Base-by-base conservation (phyloP, 2,113 vertebrate species). In the Synodontis membranacea region DNA sequence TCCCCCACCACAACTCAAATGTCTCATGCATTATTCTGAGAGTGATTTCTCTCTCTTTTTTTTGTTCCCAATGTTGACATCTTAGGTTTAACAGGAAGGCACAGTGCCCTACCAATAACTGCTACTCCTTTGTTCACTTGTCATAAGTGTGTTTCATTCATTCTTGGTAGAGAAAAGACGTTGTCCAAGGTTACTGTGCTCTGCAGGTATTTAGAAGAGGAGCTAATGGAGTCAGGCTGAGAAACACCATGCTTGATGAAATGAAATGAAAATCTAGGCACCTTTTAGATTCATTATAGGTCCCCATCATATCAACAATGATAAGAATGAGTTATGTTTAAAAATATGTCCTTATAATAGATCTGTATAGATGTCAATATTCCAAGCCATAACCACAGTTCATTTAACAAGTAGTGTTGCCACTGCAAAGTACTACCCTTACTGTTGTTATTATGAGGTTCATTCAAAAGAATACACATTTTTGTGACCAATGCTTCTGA, bases 11-110 rank as follows among this genome's bases (percentile, higher is more conserved):
- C 56, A 92, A 93, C 92, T 94, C 92, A 92, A 90, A 94, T 93
- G 92, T 93, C 92, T 94, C 93, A 93, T 94, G 92, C 91, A 93
- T 94, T 94, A 94, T 94, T 94, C 93, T 91, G 89, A 90, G 89
- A 90, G 89, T 87, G 86, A 88, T 92, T 92, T 91, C 91, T 93
- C 50, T 62, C 52, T 62, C 79, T 86, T 90, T 91, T 92, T 90
- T 92, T 91, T 81, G 74, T 89, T 90, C 90, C 48, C 88, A 80
- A 90, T 90, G 90, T 91, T 94, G 93, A 94, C 93, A 92, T 92
- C 91, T 91, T 87, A 90, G 88, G 87, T 92, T 93, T 88, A 93
- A 89, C 88, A 88, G 86, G 90, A 92, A 93, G 91, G 90, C 91
- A 76, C 80, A 87, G 90, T 91, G 92, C 90, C 93, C 92, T 91